Evolutionary conservation across 2,797 vertebrate genomes (phyloP).

Genomic region (Monodelphis domestica): DNA sequence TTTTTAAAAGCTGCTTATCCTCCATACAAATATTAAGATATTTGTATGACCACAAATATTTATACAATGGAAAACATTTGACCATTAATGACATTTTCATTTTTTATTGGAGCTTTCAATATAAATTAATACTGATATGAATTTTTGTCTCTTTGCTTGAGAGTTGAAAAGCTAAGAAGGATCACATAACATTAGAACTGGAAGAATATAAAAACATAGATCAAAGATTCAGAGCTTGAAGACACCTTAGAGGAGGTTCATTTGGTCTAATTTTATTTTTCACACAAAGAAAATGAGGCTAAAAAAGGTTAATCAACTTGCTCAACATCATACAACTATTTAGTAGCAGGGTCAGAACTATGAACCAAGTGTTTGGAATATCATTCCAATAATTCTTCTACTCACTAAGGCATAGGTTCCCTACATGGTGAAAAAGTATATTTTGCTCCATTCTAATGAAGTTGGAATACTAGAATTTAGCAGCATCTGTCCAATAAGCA

Average conservation of each 20-base stretch:
- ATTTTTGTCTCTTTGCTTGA: background rate
- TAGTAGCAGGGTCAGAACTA: background rate
- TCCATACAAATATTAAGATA: background rate
- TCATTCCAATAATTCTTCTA: background rate
- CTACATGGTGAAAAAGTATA: background rate
- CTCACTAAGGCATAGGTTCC: background rate
- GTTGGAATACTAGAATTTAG: no score
- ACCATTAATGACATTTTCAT: background rate
- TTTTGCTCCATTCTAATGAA: background rate
- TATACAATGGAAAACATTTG: background rate
- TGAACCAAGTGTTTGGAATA: background rate
- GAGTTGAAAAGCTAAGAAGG: background rate
- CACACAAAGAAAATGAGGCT: background rate
- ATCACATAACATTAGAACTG: background rate
- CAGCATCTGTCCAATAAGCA: background rate
- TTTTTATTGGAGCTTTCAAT: background rate
- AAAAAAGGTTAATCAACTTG: background rate
- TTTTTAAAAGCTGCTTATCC: background rate
- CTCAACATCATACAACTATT: background rate
- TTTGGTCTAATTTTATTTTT: background rate
- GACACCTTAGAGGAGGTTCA: background rate
- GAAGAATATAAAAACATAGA: background rate
- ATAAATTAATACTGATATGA: background rate
- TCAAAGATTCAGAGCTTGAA: background rate
- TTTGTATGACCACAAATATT: background rate